These are phyloP conservation scores for Chloropsis cyanopogon DNA, from an alignment of 2,113 vertebrate species.

Conservation along the genomic window DNA sequence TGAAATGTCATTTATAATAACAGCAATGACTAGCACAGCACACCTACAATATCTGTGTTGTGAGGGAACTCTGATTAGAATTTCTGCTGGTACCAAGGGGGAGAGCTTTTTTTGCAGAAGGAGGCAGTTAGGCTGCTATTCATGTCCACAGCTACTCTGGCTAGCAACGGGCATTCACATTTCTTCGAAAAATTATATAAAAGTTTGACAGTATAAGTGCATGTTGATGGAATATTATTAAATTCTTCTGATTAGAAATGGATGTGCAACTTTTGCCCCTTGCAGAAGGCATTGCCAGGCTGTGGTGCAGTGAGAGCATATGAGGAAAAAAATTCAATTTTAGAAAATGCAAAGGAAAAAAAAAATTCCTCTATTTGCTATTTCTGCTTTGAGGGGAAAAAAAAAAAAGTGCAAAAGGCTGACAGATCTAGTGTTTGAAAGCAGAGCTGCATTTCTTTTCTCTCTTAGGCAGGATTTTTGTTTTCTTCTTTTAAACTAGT, in stretches of 20 bases:
- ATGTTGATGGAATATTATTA: not conserved
- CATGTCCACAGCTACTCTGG: not conserved
- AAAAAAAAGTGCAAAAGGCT: not conserved
- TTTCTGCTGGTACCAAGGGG: conserved; percentile 1
- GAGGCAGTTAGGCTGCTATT: not conserved
- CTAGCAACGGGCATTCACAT: not conserved
- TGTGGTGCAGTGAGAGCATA: not conserved
- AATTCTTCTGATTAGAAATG: not conserved
- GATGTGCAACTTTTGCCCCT: not conserved
- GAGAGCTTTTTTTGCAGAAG: not conserved
- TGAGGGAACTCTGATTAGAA: conserved; percentile 26
- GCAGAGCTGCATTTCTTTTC: not conserved
- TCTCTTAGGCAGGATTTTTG: not conserved
- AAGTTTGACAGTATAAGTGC: not conserved
- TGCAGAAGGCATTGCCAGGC: not conserved
- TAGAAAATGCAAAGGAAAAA: not conserved
- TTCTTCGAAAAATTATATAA: not conserved
- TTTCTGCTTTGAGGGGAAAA: not conserved
- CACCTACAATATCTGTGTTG: not conserved
- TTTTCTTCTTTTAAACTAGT: not conserved
- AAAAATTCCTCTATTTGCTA: not conserved
- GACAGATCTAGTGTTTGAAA: not conserved
- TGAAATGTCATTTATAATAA: conserved; percentile 38
- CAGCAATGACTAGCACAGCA: conserved; percentile 20
- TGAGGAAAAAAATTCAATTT: not conserved